phyloP scores from a whole-genome alignment of 2,113 vertebrate genomes.

The Nesoenas mayeri region DNA sequence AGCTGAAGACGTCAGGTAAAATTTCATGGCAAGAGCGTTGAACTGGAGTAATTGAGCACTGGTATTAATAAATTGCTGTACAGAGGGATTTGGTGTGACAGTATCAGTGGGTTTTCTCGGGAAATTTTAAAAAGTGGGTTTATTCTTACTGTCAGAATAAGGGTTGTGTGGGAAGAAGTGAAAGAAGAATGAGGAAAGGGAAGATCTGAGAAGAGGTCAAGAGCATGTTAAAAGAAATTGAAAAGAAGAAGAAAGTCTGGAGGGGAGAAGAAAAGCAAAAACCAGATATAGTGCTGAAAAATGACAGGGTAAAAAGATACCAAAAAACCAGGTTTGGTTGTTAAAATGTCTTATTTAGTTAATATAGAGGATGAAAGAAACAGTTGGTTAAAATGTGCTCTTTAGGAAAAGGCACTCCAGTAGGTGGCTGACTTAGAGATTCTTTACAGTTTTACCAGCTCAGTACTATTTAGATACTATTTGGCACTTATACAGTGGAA shows the following conservation, averaged over 20 bases:
- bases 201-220: background rate
- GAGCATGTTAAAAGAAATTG: background rate
- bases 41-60: background rate
- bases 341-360: background rate
- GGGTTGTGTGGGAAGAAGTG: background rate
- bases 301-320: background rate
- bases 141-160: background rate
- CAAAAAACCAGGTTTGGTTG: background rate
- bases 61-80: background rate
- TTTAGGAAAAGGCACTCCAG: background rate
- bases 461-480: background rate
- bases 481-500: constrained; percentile 11
- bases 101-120: background rate
- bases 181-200: background rate
- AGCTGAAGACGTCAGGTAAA: background rate
- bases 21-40: background rate
- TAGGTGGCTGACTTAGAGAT: background rate
- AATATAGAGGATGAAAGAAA: background rate
- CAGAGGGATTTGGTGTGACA: background rate
- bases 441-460: background rate
- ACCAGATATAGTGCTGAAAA: background rate
- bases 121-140: background rate
- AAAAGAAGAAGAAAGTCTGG: background rate
- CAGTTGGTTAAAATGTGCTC: background rate
- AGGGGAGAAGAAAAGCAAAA: background rate